These are phyloP conservation scores for Macrophya annulata DNA, from an alignment of 2,888 invertebrate species.

Conservation along the genomic window DNA sequence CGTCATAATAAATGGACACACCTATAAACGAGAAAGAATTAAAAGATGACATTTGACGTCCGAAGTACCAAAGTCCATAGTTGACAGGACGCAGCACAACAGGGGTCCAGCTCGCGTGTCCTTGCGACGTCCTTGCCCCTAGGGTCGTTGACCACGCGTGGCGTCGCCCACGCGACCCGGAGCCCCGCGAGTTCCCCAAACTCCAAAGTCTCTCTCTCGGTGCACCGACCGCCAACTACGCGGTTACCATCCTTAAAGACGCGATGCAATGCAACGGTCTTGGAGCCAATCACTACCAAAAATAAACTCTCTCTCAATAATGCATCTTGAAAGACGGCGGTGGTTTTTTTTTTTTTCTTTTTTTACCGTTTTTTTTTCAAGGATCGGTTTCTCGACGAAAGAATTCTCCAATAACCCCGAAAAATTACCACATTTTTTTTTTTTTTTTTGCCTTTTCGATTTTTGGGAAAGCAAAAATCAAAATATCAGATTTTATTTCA, in stretches of 20 bases:
- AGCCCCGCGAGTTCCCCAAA: constrained; percentile 26
- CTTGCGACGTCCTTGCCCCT: constrained; percentile 78
- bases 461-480: too few relatives aligned
- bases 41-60: constrained; percentile 10
- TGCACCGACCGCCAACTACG: constrained; percentile 16
- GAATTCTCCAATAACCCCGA: too few relatives aligned
- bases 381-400: too few relatives aligned
- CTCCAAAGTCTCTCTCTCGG: neutral
- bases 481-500: too few relatives aligned
- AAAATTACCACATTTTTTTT: too few relatives aligned
- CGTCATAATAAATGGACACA: neutral
- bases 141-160: constrained; percentile 75
- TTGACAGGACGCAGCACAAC: constrained; percentile 56
- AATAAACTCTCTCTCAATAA: constrained; percentile 5
- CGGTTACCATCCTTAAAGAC: neutral
- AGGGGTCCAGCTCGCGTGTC: constrained; percentile 70
- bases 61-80: neutral
- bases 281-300: constrained; percentile 11
- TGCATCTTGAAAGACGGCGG: neutral
- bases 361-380: neutral
- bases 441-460: too few relatives aligned
- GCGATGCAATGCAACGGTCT: neutral
- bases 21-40: neutral
- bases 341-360: neutral
- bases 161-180: constrained; percentile 69